Evolutionary conservation across 2,797 vertebrate genomes (phyloP), one percentile per base, ranked within the genome.

Genomic region (Ficedula albicollis): DNA sequence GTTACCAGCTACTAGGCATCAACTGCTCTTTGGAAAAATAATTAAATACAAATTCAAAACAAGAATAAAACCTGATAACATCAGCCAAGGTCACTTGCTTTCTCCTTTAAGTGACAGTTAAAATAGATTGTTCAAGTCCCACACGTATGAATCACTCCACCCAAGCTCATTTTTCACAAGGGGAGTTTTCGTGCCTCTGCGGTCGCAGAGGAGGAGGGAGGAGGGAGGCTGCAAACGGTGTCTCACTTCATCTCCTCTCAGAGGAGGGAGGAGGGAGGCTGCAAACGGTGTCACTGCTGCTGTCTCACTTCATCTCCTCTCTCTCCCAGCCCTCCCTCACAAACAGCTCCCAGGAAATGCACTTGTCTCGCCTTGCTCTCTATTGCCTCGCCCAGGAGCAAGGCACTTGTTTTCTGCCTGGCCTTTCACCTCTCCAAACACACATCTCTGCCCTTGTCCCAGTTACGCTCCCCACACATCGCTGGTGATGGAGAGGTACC

Each of bases 231-330:
- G 54, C 54, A 77, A n/a, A 55, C 19, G 7, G 15, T 0, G 1
- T 39, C 70, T 44, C 2, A 0, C 23, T n/a, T 75, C 69, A 32
- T 26, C 56, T 84, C 74, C 1, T 0, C 55, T 46, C 20, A n/a
- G 58, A 44, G 52, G 84, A 74, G 58, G 81, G 78, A 26, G 41
- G 84, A 29, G 41, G 52, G 44, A 26, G 7, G 0, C 41, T 56
- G 54, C 54, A 77, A n/a, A 55, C 19, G 7, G 15, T 43, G 34
- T 21, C 3, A 1, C 73, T 80, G 41, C 60, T 70, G 60, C 49
- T 0, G 1, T 39, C 70, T 44, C 2, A 0, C 23, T n/a, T 75
- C 69, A 32, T 26, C 56, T 84, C 74, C 1, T 0, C 55, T 46
- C 20, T 0, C 26, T 55, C 58, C 56, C 6, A 5, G 68, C 76